Evolutionary conservation across 2,888 invertebrate genomes (phyloP), one percentile per base, ranked within the genome.

Genomic region (Helicoverpa assulta): DNA sequence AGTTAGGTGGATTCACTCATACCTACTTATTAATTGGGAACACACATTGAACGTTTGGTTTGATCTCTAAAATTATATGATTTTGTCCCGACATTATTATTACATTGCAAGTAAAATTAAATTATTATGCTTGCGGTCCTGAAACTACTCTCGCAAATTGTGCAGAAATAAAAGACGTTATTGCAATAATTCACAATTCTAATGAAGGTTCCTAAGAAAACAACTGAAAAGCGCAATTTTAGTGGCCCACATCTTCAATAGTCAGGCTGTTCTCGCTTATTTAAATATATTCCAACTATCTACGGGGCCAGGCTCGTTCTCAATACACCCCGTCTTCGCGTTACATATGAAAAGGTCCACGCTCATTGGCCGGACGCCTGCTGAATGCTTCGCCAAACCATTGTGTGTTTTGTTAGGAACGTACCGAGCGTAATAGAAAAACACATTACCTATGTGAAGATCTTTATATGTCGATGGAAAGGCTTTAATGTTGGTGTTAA

Each of bases 221-320:
- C 14, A 16, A 16, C 5, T 1, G 6, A 4, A 26, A 51, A 75
- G 85, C 81, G 76, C 47, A 0, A 78, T 79, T 57, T 77, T 83
- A 85, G 29, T 29, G 33, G 21, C 51, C 69, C 74, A 67, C 62
- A 77, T 71, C 67, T 81, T 76, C 83, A 81, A 79, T 81, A 79
- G 70, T 55, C 67, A 67, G 75, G 21, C 79, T 75, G 85, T 83
- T 81, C 82, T 79, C 81, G 72, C 84, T 78, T 85, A 83, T 83
- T 83, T 85, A 85, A 84, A 83, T 83, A 85, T 85, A 85, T 83
- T 83, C 79, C 74, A 80, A 74, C 84, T 83, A 84, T 83, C 83
- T 80, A 67, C n/a, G 52, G 53, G 60, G 55, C 73, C 83, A 82
- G 78, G 62, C 74, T 51, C 70, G 73, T 75, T 80, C 64, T 82